Percentiles rank a stretch among this genome's conserved stretches.
phyloP scores from a whole-genome alignment of 2,797 vertebrate genomes.

The Dendrocincla tyrannina region DNA sequence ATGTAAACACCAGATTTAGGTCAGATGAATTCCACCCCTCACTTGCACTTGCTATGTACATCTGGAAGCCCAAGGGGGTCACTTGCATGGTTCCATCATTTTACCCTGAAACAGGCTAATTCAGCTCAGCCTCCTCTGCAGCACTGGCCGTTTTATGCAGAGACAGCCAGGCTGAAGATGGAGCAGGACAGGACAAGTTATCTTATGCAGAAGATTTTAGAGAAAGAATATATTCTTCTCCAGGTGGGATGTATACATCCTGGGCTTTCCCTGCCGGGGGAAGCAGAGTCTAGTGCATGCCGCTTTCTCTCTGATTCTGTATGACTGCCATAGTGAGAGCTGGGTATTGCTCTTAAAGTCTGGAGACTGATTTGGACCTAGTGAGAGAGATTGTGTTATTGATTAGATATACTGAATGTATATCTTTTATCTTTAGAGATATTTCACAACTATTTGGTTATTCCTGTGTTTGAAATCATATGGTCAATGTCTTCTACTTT shows the following conservation, averaged over 20 bases:
- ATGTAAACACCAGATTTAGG: neutral
- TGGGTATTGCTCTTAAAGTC: neutral
- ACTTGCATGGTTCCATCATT: neutral
- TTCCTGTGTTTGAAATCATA: slow-evolving; percentile 16
- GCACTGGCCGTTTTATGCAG: neutral
- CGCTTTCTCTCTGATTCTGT: neutral
- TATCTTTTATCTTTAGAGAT: slow-evolving; percentile 43
- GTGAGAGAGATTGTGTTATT: slow-evolving; percentile 21
- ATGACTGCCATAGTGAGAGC: neutral
- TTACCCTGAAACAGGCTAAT: neutral
- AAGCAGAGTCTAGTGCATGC: fast-evolving
- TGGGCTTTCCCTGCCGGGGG: neutral
- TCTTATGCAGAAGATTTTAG: neutral
- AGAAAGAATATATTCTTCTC: neutral
- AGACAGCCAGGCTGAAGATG: neutral
- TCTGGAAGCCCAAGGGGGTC: neutral
- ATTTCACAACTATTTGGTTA: slow-evolving; percentile 19
- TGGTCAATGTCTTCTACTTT: neutral
- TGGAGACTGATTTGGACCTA: neutral
- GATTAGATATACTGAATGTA: neutral
- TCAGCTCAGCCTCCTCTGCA: neutral
- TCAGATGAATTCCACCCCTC: neutral
- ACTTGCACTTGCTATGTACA: neutral
- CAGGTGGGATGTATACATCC: neutral
- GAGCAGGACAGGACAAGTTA: neutral